Percentiles rank a stretch among this genome's conserved stretches.
These are phyloP conservation scores for Pseudonaja textilis DNA, from an alignment of 2,113 vertebrate species.

Conservation along the genomic window DNA sequence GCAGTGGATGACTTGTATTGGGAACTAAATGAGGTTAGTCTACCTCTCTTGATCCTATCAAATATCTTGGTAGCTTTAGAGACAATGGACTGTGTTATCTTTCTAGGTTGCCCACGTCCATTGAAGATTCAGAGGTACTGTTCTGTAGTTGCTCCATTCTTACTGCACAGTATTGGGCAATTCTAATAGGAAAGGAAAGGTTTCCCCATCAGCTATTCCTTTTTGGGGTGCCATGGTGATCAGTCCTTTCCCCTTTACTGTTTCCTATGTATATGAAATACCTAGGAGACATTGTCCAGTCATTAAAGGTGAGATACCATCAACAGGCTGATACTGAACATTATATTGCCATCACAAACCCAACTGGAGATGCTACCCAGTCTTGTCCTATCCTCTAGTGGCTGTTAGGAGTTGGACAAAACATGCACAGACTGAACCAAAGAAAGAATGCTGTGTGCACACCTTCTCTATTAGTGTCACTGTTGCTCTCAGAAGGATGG, in stretches of 20 bases:
- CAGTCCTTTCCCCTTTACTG: neutral
- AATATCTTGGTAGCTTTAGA: neutral
- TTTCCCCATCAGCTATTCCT: neutral
- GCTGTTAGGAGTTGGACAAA: neutral
- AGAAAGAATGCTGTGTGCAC: neutral
- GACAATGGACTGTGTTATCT: neutral
- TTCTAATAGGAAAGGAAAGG: neutral
- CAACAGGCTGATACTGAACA: neutral
- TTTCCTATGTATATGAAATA: neutral
- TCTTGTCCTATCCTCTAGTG: neutral
- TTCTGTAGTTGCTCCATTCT: neutral
- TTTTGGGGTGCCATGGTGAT: neutral
- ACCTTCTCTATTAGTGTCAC: neutral
- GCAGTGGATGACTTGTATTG: neutral
- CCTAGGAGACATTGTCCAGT: neutral
- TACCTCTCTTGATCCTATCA: neutral
- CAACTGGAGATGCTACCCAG: neutral
- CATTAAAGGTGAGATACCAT: neutral
- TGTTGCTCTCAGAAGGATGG: neutral
- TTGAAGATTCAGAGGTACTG: neutral
- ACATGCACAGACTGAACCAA: neutral
- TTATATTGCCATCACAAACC: neutral
- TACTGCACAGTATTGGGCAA: neutral
- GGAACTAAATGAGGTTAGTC: neutral
- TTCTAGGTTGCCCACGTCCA: neutral